Percentiles rank a stretch among this genome's conserved stretches.
Evolutionary conservation across 2,888 invertebrate genomes (phyloP).

Genomic region (Drosophila recens): DNA sequence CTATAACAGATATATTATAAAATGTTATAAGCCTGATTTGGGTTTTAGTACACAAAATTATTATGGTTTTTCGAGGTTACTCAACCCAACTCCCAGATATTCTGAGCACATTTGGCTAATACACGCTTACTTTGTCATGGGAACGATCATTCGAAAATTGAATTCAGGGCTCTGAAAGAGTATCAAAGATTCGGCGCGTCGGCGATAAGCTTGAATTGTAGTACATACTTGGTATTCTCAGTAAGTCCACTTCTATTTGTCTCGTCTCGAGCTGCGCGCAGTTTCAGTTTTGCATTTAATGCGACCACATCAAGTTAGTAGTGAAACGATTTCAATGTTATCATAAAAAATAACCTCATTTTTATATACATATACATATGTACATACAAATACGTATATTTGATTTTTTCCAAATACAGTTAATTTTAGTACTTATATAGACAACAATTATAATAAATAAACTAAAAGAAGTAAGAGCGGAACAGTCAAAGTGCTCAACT

Average conservation of each 20-base stretch:
- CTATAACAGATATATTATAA: too few relatives aligned
- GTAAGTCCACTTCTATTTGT: conserved; percentile 71
- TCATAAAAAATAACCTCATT: not conserved
- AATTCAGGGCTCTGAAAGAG: not conserved
- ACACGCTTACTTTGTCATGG: not conserved
- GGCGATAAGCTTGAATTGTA: not conserved
- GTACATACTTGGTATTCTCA: conserved; percentile 57
- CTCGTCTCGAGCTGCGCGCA: conserved; percentile 58
- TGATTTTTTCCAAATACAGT: too few relatives aligned
- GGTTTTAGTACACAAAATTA: not conserved
- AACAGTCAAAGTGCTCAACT: too few relatives aligned
- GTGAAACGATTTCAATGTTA: conserved; percentile 39
- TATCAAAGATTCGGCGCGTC: not conserved
- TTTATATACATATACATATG: not conserved
- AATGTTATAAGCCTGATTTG: too few relatives aligned
- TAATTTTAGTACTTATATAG: too few relatives aligned
- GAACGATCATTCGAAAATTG: not conserved
- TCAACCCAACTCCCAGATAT: not conserved
- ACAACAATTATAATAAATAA: too few relatives aligned
- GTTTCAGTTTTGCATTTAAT: conserved; percentile 72
- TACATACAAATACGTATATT: not conserved
- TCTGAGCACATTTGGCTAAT: not conserved
- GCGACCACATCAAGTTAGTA: conserved; percentile 71
- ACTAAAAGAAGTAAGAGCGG: too few relatives aligned
- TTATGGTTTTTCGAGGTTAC: too few relatives aligned